Percentiles rank a stretch among this genome's conserved stretches.
Evolutionary conservation across 2,797 vertebrate genomes (phyloP).

Genomic region (Prionace glauca): DNA sequence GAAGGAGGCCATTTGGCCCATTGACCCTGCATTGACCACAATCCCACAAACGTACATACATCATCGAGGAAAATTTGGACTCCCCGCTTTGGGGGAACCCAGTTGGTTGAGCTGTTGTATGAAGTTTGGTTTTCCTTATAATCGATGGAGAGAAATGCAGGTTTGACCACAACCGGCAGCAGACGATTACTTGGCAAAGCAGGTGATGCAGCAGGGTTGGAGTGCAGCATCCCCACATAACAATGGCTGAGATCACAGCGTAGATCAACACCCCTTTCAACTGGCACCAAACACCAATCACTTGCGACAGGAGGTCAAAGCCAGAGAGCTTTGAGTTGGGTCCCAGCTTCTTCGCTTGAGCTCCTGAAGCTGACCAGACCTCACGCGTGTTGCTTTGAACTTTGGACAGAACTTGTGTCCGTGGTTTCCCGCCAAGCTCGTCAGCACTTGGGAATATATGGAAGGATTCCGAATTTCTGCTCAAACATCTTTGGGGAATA

Average conservation of each 20-base stretch:
- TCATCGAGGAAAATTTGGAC: neutral
- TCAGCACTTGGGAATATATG: neutral
- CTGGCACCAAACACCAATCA: neutral
- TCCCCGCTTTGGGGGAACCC: neutral
- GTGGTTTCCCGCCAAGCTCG: neutral
- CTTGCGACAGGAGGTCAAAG: neutral
- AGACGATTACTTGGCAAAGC: neutral
- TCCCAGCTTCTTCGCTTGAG: neutral
- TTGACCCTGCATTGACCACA: too few species aligned
- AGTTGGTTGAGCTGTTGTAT: neutral
- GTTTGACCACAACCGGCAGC: neutral
- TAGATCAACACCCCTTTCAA: neutral
- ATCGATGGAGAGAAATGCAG: neutral
- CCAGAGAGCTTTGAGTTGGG: neutral
- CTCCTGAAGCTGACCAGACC: neutral
- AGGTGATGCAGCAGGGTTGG: neutral
- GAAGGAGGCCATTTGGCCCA: too few species aligned
- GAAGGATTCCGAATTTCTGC: neutral
- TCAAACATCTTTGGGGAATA: too few species aligned
- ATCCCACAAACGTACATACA: too few species aligned
- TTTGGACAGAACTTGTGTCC: neutral
- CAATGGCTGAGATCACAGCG: too few species aligned
- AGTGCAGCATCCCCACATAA: neutral
- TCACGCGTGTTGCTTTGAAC: neutral
- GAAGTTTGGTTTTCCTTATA: neutral